Conservation (phyloP, 2,888 invertebrate genomes). For the Drosophila cyrtoloma region DNA sequence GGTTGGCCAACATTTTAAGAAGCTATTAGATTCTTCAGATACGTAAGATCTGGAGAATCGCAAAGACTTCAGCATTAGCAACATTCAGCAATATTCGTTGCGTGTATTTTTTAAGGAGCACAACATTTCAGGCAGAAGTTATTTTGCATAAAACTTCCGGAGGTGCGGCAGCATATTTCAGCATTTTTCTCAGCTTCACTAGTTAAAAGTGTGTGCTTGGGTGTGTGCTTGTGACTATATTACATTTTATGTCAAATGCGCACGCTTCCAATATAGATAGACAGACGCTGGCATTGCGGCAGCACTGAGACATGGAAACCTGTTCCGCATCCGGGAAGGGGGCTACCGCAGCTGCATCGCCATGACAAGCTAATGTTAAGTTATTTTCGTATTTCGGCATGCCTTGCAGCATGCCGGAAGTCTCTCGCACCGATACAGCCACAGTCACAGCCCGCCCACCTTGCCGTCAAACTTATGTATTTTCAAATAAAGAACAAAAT, state of each 20-base stretch:
- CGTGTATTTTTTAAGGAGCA: conserved; percentile 5
- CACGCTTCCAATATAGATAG: conserved; percentile 82
- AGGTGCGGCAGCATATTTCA: conserved; percentile 34
- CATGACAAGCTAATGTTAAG: conserved; percentile 74
- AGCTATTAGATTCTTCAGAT: background rate
- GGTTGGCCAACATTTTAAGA: background rate
- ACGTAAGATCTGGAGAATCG: background rate
- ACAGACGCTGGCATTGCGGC: conserved; percentile 65
- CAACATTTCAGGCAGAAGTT: conserved; percentile 30
- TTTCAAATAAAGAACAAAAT: conserved; percentile 58
- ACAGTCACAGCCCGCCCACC: background rate
- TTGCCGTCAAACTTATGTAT: conserved; percentile 19
- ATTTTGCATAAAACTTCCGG: conserved; percentile 56
- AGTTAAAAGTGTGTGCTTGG: conserved; percentile 15
- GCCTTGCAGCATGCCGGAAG: conserved; percentile 49
- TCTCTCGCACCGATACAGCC: conserved; percentile 10
- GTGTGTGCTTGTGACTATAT: conserved; percentile 67
- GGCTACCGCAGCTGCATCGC: conserved; percentile 12
- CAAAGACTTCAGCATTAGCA: background rate
- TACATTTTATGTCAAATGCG: conserved; percentile 81
- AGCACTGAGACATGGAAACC: conserved; percentile 44
- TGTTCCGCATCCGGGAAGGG: conserved; percentile 36
- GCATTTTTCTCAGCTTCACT: conserved; percentile 39
- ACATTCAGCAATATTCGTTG: conserved; percentile 1
- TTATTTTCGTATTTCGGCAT: conserved; percentile 69